These are phyloP conservation scores for Leptinotarsa texana DNA, from an alignment of 1,140 invertebrate genomes.

Conservation along the genomic window DNA sequence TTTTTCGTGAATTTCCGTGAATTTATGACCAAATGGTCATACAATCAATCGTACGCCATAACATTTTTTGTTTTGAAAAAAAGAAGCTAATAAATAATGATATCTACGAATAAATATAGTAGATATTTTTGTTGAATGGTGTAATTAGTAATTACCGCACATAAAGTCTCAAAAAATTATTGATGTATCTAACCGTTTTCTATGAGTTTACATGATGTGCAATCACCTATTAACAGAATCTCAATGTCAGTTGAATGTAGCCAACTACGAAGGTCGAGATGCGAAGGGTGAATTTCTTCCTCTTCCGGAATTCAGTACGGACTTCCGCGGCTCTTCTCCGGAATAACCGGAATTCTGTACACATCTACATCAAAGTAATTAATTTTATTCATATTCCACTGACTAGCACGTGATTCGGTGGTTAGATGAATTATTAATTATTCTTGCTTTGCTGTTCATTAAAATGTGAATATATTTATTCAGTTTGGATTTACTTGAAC, in stretches of 20 bases:
- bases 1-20: too few relatives aligned
- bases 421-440: neutral
- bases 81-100: too few relatives aligned
- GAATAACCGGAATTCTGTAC: neutral
- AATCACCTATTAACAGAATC: too few relatives aligned
- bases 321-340: neutral
- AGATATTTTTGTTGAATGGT: too few relatives aligned
- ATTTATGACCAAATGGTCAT: too few relatives aligned
- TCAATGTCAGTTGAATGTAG: neutral
- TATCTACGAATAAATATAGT: too few relatives aligned
- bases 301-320: slow-evolving; percentile 1
- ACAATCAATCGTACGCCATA: too few relatives aligned
- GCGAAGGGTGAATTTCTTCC: neutral
- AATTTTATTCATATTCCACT: slow-evolving; percentile 6
- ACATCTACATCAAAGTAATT: neutral
- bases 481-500: neutral
- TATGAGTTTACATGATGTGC: too few relatives aligned
- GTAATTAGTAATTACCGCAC: too few relatives aligned
- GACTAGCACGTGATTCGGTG: neutral
- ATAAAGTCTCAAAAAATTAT: too few relatives aligned
- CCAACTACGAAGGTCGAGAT: neutral
- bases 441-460: neutral
- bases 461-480: neutral
- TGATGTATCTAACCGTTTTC: too few relatives aligned
- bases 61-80: too few relatives aligned